Conservation (phyloP, 2,888 invertebrate species). For the Epinotia ramella region DNA sequence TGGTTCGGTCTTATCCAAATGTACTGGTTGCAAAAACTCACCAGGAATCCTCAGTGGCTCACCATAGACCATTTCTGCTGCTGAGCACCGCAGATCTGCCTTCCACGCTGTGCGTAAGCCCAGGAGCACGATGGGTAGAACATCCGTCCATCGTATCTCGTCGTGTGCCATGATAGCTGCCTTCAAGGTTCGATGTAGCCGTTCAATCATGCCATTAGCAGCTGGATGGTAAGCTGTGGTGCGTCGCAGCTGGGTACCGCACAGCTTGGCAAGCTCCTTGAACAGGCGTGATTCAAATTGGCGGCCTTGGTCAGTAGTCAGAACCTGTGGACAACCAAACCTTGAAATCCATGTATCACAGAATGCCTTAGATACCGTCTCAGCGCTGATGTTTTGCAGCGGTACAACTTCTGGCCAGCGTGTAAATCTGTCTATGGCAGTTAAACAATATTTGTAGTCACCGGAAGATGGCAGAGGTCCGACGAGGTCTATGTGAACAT, state of each 20-base stretch:
- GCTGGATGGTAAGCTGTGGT: slow-evolving; percentile 23
- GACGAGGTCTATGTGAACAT: slow-evolving; percentile 24
- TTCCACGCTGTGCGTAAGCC: too few species aligned
- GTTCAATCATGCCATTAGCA: slow-evolving; percentile 38
- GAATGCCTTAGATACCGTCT: too few species aligned
- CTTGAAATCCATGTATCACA: too few species aligned
- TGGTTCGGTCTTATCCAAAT: too few species aligned
- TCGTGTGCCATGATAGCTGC: slow-evolving; percentile 20
- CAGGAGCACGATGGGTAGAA: slow-evolving; percentile 18
- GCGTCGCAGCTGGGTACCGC: background rate
- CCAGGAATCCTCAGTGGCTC: too few species aligned
- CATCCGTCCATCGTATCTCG: slow-evolving; percentile 53
- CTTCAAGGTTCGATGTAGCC: slow-evolving; percentile 26
- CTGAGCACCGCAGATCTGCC: too few species aligned
- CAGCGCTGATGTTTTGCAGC: too few species aligned
- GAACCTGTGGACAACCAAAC: too few species aligned
- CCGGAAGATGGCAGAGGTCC: slow-evolving; percentile 28
- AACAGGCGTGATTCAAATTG: too few species aligned
- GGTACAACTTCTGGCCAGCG: slow-evolving; percentile 62
- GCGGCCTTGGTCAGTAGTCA: slow-evolving; percentile 43
- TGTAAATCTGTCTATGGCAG: slow-evolving; percentile 54
- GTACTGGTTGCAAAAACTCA: too few species aligned
- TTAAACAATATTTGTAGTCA: slow-evolving; percentile 39
- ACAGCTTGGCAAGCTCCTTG: too few species aligned
- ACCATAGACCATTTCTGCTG: too few species aligned